These are phyloP conservation scores for Chaetops frenatus DNA, from an alignment of 2,113 vertebrate species.

Conservation along the genomic window DNA sequence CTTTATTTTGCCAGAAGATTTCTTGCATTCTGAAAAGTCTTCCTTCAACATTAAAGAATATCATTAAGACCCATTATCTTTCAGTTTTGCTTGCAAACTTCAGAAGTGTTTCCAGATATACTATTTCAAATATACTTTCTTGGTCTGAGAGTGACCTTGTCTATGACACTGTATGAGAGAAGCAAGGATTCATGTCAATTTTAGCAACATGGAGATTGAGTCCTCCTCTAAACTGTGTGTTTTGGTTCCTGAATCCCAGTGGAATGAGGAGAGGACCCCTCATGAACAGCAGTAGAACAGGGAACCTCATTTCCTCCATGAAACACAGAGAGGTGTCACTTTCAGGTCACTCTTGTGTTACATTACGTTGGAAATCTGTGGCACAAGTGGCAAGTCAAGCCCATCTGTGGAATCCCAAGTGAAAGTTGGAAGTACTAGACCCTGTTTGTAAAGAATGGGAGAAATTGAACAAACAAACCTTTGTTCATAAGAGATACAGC, in stretches of 20 bases:
- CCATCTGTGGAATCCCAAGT: background rate
- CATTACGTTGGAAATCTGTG: background rate
- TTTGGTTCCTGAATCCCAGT: background rate
- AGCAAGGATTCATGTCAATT: background rate
- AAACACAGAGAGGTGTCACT: background rate
- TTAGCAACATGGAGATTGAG: background rate
- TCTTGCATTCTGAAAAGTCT: background rate
- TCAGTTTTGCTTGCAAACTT: background rate
- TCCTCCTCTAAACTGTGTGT: background rate
- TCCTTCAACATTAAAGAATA: background rate
- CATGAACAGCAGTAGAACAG: accelerated
- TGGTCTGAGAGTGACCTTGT: background rate
- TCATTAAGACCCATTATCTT: background rate
- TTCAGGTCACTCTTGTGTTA: background rate
- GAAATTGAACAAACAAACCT: background rate
- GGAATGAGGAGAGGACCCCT: background rate
- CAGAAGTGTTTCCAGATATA: background rate
- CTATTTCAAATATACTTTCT: background rate
- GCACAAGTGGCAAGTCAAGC: background rate
- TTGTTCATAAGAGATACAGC: background rate
- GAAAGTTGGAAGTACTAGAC: background rate
- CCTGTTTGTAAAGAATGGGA: background rate
- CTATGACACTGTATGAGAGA: background rate
- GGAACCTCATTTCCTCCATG: background rate
- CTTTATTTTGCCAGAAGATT: background rate